Base-by-base conservation (phyloP, 2,888 invertebrate species). In the Polydrusus pterygomalis region DNA sequence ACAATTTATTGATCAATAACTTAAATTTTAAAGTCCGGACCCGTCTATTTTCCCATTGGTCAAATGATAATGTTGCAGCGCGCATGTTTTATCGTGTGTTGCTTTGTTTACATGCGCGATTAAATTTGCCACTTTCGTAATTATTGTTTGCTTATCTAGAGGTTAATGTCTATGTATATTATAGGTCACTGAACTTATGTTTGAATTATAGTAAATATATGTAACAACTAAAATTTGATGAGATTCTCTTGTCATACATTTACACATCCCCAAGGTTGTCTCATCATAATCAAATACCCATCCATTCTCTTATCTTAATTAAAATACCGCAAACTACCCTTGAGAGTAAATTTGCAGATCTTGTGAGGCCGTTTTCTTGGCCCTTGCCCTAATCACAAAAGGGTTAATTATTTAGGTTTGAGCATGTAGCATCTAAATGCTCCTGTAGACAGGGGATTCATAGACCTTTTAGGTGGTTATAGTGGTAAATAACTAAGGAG, bases 281-380 rank as follows among this genome's bases (percentile, higher is more conserved):
- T 15, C 17, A 38, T 58, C 58, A 38, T 38, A 58, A 58, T 38
- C 34, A 38, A 58, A 58, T 58, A 58, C 17, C 34, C 58, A 58
- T 58, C 58, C 38, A 58, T 58, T 58, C 58, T 38, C 58, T 58
- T 38, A 58, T 58, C 58, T 58, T 58, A 58, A 58, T 58, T 58
- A 58, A 58, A 58, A 38, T 58, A 58, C 58, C 58, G 17, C 38
- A 58, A 58, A 58, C 38, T 34, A 58, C 38, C 58, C 58, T n/a
- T 58, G 58, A 58, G 58, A 38, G 58, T 38, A 58, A 58, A 38
- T 58, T 58, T 34, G 58, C 58, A 38, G 58, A 58, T 58, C 58
- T 58, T 58, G 38, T 38, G 38, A 58, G 58, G 34, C 58, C 38
- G 38, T 38, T 58, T 38, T 58, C 58, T 15, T 58, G 58, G 58